phyloP scores from a whole-genome alignment of 1,140 invertebrate species.

The Nephila pilipes region DNA sequence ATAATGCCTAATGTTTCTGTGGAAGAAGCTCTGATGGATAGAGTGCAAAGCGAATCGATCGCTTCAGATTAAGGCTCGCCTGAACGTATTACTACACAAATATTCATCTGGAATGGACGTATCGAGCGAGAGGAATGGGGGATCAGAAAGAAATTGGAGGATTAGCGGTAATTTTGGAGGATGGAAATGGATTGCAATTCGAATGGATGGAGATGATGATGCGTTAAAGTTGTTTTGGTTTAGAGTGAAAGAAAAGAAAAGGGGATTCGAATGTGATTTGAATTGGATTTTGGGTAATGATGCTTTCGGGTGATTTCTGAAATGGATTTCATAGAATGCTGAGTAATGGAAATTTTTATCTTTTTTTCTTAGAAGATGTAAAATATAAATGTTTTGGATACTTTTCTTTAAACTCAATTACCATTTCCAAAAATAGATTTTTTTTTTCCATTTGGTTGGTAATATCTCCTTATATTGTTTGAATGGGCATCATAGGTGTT shows the following conservation, averaged over 20 bases:
- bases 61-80: not conserved
- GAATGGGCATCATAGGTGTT: too few species aligned
- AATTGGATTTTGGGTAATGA: not conserved
- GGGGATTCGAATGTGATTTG: not conserved
- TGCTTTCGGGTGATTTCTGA: not conserved
- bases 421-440: too few species aligned
- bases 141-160: conserved; percentile 13
- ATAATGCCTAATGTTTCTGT: conserved; percentile 26
- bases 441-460: too few species aligned
- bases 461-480: too few species aligned
- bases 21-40: conserved; percentile 23
- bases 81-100: not conserved
- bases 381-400: too few species aligned
- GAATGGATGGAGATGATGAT: not conserved
- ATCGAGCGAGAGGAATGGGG: not conserved
- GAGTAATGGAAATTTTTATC: too few species aligned
- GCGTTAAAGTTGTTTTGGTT: conserved; percentile 12
- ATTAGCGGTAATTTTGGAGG: conserved; percentile 5
- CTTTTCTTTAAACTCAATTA: too few species aligned
- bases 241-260: not conserved
- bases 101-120: not conserved
- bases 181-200: conserved; percentile 20
- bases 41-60: not conserved
- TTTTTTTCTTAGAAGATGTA: too few species aligned
- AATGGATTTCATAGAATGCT: too few species aligned